Conservation (phyloP, 2,888 invertebrate species). For the Tuberolachnus salignus region DNA sequence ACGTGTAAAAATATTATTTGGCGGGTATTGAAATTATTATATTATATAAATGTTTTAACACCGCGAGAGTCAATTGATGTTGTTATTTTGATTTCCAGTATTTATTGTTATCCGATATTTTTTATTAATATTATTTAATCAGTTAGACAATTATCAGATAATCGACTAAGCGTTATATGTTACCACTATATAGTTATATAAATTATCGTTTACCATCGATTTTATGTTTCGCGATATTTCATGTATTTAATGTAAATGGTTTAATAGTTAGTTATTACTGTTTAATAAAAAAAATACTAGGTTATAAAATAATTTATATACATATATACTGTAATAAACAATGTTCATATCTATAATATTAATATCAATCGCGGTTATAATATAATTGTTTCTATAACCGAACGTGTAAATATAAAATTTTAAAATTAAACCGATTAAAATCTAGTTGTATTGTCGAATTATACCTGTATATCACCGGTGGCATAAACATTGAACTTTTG, state of each 20-base stretch:
- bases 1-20: background rate
- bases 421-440: conserved; percentile 3
- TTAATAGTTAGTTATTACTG: background rate
- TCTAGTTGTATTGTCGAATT: background rate
- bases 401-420: conserved; percentile 35
- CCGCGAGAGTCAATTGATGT: conserved; percentile 1
- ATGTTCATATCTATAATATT: conserved; percentile 37
- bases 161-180: background rate
- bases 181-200: background rate
- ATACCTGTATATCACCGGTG: background rate
- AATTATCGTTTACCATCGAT: background rate
- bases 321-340: conserved; percentile 18
- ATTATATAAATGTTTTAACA: background rate
- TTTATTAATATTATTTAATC: background rate
- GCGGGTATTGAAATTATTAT: background rate
- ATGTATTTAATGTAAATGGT: conserved; percentile 26
- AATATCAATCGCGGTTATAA: conserved; percentile 39
- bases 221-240: conserved; percentile 11
- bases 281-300: background rate
- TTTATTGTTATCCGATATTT: background rate
- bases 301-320: background rate
- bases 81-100: background rate
- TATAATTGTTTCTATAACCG: conserved; percentile 13
- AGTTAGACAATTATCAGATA: background rate
- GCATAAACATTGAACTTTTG: too few species aligned